These are phyloP conservation scores for Branchipolynoe longqiensis DNA, from an alignment of 2,888 invertebrate genomes.

Conservation along the genomic window DNA sequence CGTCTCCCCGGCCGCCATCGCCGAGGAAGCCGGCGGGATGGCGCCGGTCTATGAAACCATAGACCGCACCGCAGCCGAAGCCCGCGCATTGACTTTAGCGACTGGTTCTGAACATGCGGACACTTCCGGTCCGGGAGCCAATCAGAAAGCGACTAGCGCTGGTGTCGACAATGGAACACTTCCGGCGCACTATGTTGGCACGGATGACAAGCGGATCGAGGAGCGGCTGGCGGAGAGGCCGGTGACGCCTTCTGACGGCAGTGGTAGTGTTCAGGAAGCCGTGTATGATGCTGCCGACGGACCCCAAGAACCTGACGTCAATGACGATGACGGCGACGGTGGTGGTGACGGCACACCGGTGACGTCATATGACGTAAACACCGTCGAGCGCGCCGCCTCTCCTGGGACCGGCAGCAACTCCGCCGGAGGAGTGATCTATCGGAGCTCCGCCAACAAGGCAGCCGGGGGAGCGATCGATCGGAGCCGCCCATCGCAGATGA, in stretches of 20 bases:
- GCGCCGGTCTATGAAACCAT: conserved; percentile 24
- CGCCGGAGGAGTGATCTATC: not conserved
- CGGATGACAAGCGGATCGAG: conserved; percentile 43
- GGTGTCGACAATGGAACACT: not conserved
- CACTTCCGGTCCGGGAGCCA: not conserved
- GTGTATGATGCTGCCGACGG: conserved; percentile 32
- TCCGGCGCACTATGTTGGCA: conserved; percentile 40
- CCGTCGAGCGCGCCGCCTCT: not conserved
- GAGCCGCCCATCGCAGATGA: not conserved
- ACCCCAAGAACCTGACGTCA: not conserved
- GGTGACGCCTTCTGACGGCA: not conserved
- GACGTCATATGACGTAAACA: not conserved
- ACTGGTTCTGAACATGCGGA: not conserved
- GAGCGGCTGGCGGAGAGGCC: conserved; percentile 2
- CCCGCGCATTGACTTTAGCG: not conserved
- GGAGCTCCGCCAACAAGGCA: not conserved
- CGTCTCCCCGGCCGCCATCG: not conserved
- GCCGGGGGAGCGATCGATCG: not conserved
- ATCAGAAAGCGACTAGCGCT: no score
- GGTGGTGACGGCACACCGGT: not conserved
- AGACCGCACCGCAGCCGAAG: conserved; percentile 19
- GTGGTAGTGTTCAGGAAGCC: conserved; percentile 36
- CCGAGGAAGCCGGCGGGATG: not conserved
- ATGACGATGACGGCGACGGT: not conserved
- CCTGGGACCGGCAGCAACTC: no score